Evolutionary conservation across 2,797 vertebrate species (phyloP).

Genomic region (Lepilemur septentrionalis): DNA sequence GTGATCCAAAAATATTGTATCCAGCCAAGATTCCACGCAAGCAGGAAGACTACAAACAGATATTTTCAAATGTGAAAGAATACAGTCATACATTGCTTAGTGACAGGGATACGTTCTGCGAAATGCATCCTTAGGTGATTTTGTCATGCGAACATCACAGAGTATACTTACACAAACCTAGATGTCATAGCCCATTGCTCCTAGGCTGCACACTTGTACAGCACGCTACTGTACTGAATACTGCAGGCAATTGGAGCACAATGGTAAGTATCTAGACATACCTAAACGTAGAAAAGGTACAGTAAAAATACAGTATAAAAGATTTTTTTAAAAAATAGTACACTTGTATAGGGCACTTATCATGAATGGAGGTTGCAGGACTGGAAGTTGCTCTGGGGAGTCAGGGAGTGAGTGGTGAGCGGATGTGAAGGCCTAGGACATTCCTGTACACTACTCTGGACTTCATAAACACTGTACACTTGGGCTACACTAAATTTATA

Average conservation of each 20-base stretch:
- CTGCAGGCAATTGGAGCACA: too few relatives aligned
- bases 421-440: too few relatives aligned
- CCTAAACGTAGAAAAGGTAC: neutral
- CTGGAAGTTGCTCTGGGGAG: neutral
- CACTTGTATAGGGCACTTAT: neutral
- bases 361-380: too few relatives aligned
- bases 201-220: neutral
- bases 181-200: neutral
- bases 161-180: neutral
- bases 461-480: too few relatives aligned
- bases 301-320: neutral
- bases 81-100: neutral
- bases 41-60: neutral
- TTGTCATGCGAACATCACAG: neutral
- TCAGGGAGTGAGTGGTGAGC: neutral
- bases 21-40: neutral
- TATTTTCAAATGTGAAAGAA: neutral
- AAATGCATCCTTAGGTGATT: neutral
- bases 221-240: too few relatives aligned
- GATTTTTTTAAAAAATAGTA: neutral
- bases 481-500: too few relatives aligned
- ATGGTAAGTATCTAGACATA: neutral
- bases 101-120: neutral
- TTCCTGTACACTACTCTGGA: too few relatives aligned
- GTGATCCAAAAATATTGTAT: neutral